phyloP scores from a whole-genome alignment of 2,797 vertebrate species.

The Rousettus madagascariensis region DNA sequence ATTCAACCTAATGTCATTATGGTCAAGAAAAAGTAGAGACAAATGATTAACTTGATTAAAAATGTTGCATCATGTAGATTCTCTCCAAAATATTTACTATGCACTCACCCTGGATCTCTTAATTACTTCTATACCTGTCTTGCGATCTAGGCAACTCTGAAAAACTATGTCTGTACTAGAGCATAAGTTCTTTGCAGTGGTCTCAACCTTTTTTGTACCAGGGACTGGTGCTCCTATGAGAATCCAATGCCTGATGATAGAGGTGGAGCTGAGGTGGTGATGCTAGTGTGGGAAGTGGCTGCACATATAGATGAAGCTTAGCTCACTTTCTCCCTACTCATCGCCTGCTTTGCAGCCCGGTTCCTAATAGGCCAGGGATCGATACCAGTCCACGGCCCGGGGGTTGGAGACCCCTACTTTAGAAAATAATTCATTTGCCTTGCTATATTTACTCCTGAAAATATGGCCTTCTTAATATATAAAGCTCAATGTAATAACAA shows the following conservation, averaged over 20 bases:
- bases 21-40: not conserved
- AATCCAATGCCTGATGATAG: too few relatives aligned
- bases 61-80: not conserved
- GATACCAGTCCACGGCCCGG: too few relatives aligned
- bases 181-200: not conserved
- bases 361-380: too few relatives aligned
- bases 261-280: too few relatives aligned
- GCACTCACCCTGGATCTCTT: not conserved
- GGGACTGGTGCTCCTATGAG: too few relatives aligned
- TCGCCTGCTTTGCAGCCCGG: too few relatives aligned
- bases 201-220: too few relatives aligned
- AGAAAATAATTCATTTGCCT: not conserved
- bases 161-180: not conserved
- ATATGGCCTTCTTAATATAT: not conserved
- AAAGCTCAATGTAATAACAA: constrained; percentile 17
- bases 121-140: not conserved
- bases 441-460: not conserved
- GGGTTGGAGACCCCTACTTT: not conserved
- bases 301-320: too few relatives aligned
- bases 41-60: not conserved
- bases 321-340: too few relatives aligned
- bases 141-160: not conserved
- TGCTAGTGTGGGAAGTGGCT: too few relatives aligned
- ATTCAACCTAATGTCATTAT: not conserved
- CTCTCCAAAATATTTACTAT: not conserved